Conservation (phyloP, 2,888 invertebrate species). For the Deroplatys truncata region DNA sequence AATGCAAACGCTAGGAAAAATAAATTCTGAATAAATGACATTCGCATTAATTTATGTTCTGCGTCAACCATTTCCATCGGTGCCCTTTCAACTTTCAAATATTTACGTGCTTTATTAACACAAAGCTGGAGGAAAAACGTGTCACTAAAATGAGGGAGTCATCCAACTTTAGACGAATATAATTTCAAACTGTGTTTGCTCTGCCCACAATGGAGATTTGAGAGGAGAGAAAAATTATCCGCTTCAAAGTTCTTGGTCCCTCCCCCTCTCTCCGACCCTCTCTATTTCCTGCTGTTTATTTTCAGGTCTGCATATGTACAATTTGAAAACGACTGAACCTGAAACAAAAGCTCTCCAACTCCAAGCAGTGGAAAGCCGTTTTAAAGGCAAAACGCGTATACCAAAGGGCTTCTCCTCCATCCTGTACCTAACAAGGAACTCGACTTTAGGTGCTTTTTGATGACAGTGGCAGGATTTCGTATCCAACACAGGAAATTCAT, state of each 20-base stretch:
- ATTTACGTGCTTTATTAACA: background rate
- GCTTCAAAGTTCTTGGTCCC: background rate
- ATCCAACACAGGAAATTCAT: background rate
- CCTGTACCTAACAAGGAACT: background rate
- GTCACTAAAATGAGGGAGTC: background rate
- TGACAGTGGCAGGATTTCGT: background rate
- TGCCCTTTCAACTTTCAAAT: background rate
- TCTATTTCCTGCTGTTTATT: background rate
- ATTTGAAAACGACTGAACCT: too few relatives aligned
- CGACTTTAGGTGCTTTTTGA: background rate
- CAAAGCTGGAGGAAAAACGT: background rate
- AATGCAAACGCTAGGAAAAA: too few relatives aligned
- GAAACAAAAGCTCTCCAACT: background rate
- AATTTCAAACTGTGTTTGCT: background rate
- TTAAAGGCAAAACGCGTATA: background rate
- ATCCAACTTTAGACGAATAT: background rate
- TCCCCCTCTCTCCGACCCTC: background rate
- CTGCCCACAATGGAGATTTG: background rate
- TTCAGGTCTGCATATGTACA: background rate
- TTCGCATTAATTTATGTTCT: too few relatives aligned
- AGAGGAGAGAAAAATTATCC: background rate
- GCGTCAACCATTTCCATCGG: too few relatives aligned
- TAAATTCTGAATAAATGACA: too few relatives aligned
- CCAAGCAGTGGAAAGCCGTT: background rate
- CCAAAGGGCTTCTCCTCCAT: too few relatives aligned